A percentile compares a stretch with the other conserved stretches of the same genome.
These are phyloP conservation scores for Argentina silus DNA, from an alignment of 2,797 vertebrate genomes.

Conservation along the genomic window DNA sequence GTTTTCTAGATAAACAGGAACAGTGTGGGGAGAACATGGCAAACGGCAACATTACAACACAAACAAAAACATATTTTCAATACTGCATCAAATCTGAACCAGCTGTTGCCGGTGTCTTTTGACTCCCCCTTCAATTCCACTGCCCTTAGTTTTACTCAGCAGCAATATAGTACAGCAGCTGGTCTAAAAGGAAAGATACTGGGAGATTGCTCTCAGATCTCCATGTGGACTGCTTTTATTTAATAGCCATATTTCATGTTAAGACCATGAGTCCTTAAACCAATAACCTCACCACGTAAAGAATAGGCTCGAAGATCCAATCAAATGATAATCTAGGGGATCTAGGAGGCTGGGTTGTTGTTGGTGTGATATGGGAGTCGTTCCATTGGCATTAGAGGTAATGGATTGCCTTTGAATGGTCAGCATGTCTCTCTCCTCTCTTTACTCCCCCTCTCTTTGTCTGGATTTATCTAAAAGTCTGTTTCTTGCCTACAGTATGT, in stretches of 20 bases:
- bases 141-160: not conserved
- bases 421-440: not conserved
- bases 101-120: conserved; percentile 53
- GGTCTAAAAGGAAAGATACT: not conserved
- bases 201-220: not conserved
- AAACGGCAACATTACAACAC: conserved; percentile 56
- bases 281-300: conserved; percentile 58
- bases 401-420: not conserved
- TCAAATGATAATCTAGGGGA: conserved; percentile 61
- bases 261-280: conserved; percentile 11
- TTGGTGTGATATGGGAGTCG: conserved; percentile 10
- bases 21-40: conserved; percentile 30
- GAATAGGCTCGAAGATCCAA: conserved; percentile 63
- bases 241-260: not conserved
- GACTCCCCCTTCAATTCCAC: not conserved
- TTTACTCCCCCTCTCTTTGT: not conserved
- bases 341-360: conserved; percentile 33
- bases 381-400: not conserved
- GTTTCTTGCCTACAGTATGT: not conserved
- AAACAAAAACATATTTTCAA: conserved; percentile 60
- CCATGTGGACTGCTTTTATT: not conserved
- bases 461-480: not conserved
- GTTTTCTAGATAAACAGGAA: conserved; percentile 55
- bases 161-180: not conserved
- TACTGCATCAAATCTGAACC: conserved; percentile 62